A percentile compares a stretch with the other conserved stretches of the same genome.
phyloP scores from a whole-genome alignment of 2,113 vertebrate species.

The Microtus pennsylvanicus region DNA sequence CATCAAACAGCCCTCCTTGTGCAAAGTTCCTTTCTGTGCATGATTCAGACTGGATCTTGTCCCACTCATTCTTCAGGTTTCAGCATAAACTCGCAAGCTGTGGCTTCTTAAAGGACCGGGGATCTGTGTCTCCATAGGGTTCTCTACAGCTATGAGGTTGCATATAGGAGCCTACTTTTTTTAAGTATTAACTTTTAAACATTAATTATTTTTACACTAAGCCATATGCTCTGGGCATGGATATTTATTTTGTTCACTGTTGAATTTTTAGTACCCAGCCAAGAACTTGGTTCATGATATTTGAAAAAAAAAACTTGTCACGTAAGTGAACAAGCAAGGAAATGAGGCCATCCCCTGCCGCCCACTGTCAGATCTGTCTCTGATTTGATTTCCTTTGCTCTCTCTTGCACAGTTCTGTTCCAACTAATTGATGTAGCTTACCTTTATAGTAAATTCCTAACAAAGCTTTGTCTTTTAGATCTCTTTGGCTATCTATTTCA shows the following conservation, averaged over 20 bases:
- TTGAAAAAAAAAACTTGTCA: conserved; percentile 34
- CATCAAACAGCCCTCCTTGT: not conserved
- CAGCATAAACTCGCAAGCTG: not conserved
- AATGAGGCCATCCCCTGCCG: not conserved
- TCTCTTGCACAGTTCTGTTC: not conserved
- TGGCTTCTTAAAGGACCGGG: not conserved
- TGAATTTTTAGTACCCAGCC: conserved; percentile 35
- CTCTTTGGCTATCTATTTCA: not conserved
- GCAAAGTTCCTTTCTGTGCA: not conserved
- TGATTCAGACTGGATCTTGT: not conserved
- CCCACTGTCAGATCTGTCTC: not conserved
- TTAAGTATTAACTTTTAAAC: not conserved
- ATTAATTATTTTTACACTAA: conserved; percentile 41
- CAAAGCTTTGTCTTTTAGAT: not conserved
- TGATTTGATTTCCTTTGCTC: not conserved
- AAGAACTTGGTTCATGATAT: conserved; percentile 14
- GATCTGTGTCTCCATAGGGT: not conserved
- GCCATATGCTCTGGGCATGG: conserved; percentile 1
- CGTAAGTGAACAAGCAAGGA: conserved; percentile 11
- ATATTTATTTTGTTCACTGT: conserved; percentile 45
- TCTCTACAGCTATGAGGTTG: not conserved
- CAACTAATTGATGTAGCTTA: not conserved
- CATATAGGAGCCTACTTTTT: not conserved
- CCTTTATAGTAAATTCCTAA: not conserved
- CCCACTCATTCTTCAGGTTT: not conserved